These are phyloP conservation scores for Oxyteleia sp. DNA, from an alignment of 2,888 invertebrate genomes.

Conservation along the genomic window DNA sequence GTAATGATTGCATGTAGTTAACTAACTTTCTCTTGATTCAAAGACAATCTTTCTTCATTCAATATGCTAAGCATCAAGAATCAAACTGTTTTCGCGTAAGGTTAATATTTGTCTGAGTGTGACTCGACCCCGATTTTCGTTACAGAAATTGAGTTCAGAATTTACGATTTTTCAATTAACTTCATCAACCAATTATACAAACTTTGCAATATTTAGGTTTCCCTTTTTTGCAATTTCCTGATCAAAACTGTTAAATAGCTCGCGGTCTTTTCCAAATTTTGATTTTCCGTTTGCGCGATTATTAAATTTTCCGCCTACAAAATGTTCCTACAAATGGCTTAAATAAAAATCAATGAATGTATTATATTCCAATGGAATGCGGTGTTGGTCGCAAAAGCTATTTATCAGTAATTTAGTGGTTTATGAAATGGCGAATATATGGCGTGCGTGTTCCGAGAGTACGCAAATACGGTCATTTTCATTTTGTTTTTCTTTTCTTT, in stretches of 20 bases:
- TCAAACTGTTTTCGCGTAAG: too few species aligned
- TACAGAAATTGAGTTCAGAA: neutral
- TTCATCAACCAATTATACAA: neutral
- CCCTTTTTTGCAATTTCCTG: too few species aligned
- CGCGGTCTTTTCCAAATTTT: neutral
- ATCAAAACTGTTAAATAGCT: neutral
- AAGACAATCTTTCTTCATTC: too few species aligned
- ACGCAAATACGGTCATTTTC: too few species aligned
- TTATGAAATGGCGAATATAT: slow-evolving; percentile 8
- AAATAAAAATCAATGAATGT: too few species aligned
- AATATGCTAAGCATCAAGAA: too few species aligned
- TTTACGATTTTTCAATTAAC: neutral
- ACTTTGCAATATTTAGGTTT: neutral
- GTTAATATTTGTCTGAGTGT: too few species aligned
- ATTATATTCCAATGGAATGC: too few species aligned
- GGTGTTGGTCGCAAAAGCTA: neutral
- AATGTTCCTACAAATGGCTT: too few species aligned
- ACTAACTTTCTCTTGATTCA: too few species aligned
- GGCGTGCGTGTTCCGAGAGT: neutral
- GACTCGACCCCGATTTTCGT: neutral
- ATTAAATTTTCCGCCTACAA: neutral
- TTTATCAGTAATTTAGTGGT: neutral
- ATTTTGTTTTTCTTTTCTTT: too few species aligned
- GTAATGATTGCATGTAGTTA: too few species aligned
- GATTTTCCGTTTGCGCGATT: neutral